Evolutionary conservation across 1,140 invertebrate genomes (phyloP), one percentile per base, ranked within the genome.

Genomic region (Scaptomyza montana): DNA sequence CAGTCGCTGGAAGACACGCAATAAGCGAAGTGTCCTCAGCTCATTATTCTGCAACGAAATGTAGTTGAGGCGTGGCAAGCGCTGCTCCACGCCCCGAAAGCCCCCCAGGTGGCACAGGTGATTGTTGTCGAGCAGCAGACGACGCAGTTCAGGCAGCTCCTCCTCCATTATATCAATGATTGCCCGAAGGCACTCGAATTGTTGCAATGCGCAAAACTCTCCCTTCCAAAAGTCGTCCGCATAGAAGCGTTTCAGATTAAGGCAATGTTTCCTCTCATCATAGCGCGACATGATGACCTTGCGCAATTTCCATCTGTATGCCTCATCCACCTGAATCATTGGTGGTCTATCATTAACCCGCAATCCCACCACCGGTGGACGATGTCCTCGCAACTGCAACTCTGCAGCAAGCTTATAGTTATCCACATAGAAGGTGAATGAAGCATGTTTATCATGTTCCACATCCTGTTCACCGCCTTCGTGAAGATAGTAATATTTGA

Each of bases 381-480:
- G 46, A 30, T 61, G 19, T 1, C 30, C 30, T 0, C 50, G 62
- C 5, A 28, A 8, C 9, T 53, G 62, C 12, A 81, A 43, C 8
- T 68, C 70, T 0, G 41, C 54, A 4, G 79, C 79, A 36, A 67
- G n/a, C 10, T 49, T 45, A 19, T 64, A 78, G 25, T 21, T 51
- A 12, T 78, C 43, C 33, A 82, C 70, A 30, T 81, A 74, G 57
- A 81, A 81, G 1, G 74, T 81, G 12, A 77, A 73, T 2, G 33
- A n/a, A 9, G 79, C 79, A 0, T 41, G 36, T 3, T n/a, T 36
- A 7, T 82, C 70, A 41, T 33, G 68, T 6, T 43, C 16, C 4
- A 60, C 60, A 55, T 74, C 79, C 8, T 19, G 6, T 12, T 81
- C 74, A 0, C 79, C 79, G 12, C 74, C 74, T 1, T 45, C 28